Evolutionary conservation across 2,797 vertebrate genomes (phyloP).

Genomic region (Pristis pectinata): DNA sequence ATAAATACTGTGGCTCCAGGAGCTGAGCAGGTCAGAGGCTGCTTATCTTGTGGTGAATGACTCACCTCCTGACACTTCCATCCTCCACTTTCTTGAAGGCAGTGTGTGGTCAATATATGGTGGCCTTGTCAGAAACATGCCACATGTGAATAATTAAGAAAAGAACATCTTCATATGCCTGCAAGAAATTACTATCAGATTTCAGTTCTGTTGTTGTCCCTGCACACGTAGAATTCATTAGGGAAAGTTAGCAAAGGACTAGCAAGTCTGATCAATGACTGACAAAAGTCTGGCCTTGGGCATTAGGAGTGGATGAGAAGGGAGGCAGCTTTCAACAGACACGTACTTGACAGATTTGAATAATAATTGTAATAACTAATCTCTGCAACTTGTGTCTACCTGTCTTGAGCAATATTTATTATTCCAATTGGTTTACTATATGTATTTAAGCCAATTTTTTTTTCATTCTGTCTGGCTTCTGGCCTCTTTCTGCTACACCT

Average conservation of each 20-base stretch:
- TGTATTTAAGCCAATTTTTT: background rate
- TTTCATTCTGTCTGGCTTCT: background rate
- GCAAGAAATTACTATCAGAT: background rate
- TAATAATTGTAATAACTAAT: background rate
- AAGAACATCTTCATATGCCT: background rate
- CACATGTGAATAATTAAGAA: no score
- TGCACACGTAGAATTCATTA: background rate
- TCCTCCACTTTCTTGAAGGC: no score
- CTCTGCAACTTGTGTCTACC: background rate
- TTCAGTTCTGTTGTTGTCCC: background rate
- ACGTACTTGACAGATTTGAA: background rate
- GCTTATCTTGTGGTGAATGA: no score
- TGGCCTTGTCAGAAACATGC: no score
- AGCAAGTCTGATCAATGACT: background rate
- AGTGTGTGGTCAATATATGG: no score
- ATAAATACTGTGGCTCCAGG: no score
- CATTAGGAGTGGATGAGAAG: background rate
- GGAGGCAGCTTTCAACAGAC: slow-evolving; percentile 8
- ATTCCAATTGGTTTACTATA: background rate
- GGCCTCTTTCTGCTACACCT: background rate
- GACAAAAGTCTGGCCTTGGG: slow-evolving; percentile 1
- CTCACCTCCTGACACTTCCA: no score
- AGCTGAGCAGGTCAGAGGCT: no score
- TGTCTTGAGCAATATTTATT: background rate
- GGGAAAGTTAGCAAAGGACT: background rate